phyloP scores from a whole-genome alignment of 2,888 invertebrate genomes.

The Calameuta idolon region DNA sequence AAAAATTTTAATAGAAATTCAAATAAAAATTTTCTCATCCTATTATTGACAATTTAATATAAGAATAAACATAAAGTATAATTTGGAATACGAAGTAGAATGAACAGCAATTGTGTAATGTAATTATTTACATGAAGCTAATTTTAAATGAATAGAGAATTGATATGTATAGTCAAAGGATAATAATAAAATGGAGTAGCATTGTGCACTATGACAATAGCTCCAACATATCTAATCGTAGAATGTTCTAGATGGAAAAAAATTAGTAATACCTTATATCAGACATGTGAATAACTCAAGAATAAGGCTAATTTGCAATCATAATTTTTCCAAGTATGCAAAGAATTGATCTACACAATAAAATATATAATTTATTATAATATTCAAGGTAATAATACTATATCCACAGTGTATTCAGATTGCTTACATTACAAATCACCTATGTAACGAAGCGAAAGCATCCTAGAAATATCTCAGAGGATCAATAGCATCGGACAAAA shows the following conservation, averaged over 20 bases:
- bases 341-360: neutral
- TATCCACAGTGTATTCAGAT: neutral
- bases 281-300: neutral
- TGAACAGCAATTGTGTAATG: neutral
- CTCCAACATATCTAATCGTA: neutral
- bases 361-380: neutral
- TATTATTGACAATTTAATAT: too few relatives aligned
- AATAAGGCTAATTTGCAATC: neutral
- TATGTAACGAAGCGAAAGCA: neutral
- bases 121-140: neutral
- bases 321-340: neutral
- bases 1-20: neutral
- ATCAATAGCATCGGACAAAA: neutral
- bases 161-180: neutral
- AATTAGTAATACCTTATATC: neutral
- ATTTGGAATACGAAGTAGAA: neutral
- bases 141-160: neutral
- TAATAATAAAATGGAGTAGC: neutral
- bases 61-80: slow-evolving; percentile 7
- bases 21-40: neutral
- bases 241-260: neutral
- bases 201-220: neutral
- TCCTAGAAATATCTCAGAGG: neutral
- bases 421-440: neutral
- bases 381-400: neutral